Percentiles rank a stretch among this genome's conserved stretches.
These are phyloP conservation scores for Girardinus metallicus DNA, from an alignment of 2,797 vertebrate genomes.

Conservation along the genomic window DNA sequence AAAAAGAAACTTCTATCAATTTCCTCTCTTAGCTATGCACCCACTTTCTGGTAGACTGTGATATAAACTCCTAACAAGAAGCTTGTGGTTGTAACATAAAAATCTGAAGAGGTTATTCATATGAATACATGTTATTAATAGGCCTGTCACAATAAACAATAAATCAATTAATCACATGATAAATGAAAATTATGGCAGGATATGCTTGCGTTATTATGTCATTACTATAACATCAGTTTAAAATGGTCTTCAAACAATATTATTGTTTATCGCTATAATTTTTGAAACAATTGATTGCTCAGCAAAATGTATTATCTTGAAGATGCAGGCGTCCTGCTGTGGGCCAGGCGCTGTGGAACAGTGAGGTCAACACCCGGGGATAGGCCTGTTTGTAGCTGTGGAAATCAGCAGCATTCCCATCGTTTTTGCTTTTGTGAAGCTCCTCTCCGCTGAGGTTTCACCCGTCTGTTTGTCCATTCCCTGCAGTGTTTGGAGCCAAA, in stretches of 20 bases:
- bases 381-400: background rate
- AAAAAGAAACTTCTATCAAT: background rate
- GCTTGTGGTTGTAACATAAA: background rate
- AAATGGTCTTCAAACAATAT: too few relatives aligned
- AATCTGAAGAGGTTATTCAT: background rate
- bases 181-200: too few relatives aligned
- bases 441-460: conserved; percentile 11
- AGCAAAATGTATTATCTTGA: too few relatives aligned
- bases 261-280: too few relatives aligned
- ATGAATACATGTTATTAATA: background rate
- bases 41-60: background rate
- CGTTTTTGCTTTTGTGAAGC: background rate
- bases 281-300: too few relatives aligned
- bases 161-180: too few relatives aligned
- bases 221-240: too few relatives aligned
- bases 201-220: too few relatives aligned
- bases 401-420: background rate
- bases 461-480: conserved; percentile 15
- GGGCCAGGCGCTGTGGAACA: background rate
- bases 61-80: background rate
- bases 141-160: too few relatives aligned
- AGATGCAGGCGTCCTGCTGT: background rate
- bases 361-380: background rate
- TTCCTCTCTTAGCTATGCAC: background rate
- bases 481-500: conserved; percentile 17